Percentiles rank a stretch among this genome's conserved stretches.
Evolutionary conservation across 1,140 invertebrate species (phyloP).

Genomic region (Berghia stephanieae): DNA sequence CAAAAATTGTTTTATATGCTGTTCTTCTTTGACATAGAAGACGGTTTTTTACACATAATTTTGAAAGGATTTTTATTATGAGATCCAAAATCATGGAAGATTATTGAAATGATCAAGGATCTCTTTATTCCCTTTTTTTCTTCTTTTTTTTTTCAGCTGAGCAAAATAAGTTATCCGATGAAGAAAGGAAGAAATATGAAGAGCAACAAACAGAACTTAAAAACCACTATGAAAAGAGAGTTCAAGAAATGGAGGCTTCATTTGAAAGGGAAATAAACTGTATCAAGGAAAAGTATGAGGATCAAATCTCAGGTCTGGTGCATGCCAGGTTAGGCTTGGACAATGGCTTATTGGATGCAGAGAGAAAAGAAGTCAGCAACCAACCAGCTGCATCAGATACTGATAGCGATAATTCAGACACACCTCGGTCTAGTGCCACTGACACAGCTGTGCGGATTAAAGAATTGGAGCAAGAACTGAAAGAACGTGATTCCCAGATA

Average conservation of each 20-base stretch:
- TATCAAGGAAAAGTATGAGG: slow-evolving; percentile 40
- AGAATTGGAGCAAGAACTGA: slow-evolving; percentile 38
- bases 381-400: slow-evolving; percentile 43
- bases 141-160: slow-evolving; percentile 10
- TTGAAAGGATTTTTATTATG: too few relatives aligned
- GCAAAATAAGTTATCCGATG: slow-evolving; percentile 1
- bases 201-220: slow-evolving; percentile 44
- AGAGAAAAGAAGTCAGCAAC: too few relatives aligned
- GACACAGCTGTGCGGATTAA: slow-evolving; percentile 30
- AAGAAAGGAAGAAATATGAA: slow-evolving; percentile 32
- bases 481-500: slow-evolving; percentile 31
- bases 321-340: slow-evolving; percentile 16
- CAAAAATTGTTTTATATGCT: too few relatives aligned
- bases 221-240: slow-evolving; percentile 45
- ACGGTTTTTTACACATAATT: too few relatives aligned
- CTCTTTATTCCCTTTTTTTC: too few relatives aligned
- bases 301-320: slow-evolving; percentile 26
- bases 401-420: slow-evolving; percentile 33
- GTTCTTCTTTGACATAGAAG: too few relatives aligned
- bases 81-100: too few relatives aligned
- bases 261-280: slow-evolving; percentile 39
- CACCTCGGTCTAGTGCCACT: not conserved
- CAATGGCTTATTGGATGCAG: too few relatives aligned
- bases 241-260: slow-evolving; percentile 42
- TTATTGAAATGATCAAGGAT: too few relatives aligned